Conservation (phyloP, 2,113 vertebrate genomes). For the Sylvietta virens region DNA sequence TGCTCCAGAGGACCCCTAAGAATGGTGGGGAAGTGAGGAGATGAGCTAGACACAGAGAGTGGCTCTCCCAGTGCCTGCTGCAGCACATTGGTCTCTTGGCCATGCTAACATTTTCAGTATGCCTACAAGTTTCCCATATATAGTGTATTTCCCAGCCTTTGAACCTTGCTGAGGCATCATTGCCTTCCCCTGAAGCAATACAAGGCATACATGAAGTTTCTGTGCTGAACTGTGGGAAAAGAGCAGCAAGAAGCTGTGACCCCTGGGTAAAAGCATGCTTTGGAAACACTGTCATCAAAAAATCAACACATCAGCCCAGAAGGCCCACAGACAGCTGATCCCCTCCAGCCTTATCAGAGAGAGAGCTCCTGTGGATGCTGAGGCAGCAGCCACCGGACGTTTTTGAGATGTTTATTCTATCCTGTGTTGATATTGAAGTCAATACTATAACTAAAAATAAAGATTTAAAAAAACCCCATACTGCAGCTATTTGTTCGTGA, state of each 20-base stretch:
- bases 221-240: constrained; percentile 73
- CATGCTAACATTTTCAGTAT: background rate
- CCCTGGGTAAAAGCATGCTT: constrained; percentile 56
- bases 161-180: background rate
- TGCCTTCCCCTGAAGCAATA: constrained; percentile 45
- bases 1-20: background rate
- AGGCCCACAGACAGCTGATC: constrained; percentile 10
- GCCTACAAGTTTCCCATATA: constrained; percentile 28
- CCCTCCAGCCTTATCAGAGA: background rate
- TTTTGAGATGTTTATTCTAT: constrained; percentile 48
- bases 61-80: background rate
- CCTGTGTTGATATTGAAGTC: constrained; percentile 10
- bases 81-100: background rate
- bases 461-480: constrained; percentile 2
- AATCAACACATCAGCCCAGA: constrained; percentile 60
- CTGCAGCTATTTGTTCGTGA: constrained; percentile 24
- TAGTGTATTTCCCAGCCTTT: background rate
- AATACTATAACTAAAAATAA: constrained; percentile 58
- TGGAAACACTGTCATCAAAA: constrained; percentile 58
- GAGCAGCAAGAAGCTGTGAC: constrained; percentile 33
- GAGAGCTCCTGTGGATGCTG: constrained; percentile 40
- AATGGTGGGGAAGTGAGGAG: background rate
- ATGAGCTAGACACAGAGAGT: background rate
- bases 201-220: constrained; percentile 55
- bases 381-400: constrained; percentile 21